phyloP scores from a whole-genome alignment of 2,888 invertebrate genomes.

The Microdon myrmicae region DNA sequence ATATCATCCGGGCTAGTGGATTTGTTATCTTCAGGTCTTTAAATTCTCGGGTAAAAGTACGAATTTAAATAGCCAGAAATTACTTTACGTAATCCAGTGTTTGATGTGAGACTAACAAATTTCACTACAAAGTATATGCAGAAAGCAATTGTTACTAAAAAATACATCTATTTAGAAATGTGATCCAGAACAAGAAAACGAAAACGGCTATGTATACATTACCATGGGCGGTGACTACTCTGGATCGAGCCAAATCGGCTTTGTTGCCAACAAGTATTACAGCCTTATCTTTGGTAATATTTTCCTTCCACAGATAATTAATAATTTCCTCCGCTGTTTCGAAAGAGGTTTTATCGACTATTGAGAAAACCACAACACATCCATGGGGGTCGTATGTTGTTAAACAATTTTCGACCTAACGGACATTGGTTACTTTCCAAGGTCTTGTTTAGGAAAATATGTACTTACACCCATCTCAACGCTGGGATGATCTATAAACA shows the following conservation, averaged over 20 bases:
- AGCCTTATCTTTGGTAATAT: constrained; percentile 83
- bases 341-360: constrained; percentile 86
- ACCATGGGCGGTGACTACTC: constrained; percentile 87
- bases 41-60: too few relatives aligned
- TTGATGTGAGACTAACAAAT: too few relatives aligned
- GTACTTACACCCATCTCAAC: constrained; percentile 89
- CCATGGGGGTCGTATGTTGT: constrained; percentile 93
- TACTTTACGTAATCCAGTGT: too few relatives aligned
- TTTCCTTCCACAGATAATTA: constrained; percentile 85
- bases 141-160: background rate
- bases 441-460: background rate
- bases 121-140: too few relatives aligned
- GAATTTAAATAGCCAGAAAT: too few relatives aligned
- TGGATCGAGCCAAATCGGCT: constrained; percentile 87
- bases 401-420: constrained; percentile 85
- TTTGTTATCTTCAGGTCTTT: too few relatives aligned
- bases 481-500: constrained; percentile 89
- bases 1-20: too few relatives aligned
- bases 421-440: background rate
- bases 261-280: constrained; percentile 95
- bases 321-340: constrained; percentile 85
- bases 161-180: background rate
- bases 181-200: background rate
- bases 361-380: constrained; percentile 90
- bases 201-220: too few relatives aligned